These are phyloP conservation scores for Clarias fuscus DNA, from an alignment of 2,797 vertebrate genomes.

Conservation along the genomic window DNA sequence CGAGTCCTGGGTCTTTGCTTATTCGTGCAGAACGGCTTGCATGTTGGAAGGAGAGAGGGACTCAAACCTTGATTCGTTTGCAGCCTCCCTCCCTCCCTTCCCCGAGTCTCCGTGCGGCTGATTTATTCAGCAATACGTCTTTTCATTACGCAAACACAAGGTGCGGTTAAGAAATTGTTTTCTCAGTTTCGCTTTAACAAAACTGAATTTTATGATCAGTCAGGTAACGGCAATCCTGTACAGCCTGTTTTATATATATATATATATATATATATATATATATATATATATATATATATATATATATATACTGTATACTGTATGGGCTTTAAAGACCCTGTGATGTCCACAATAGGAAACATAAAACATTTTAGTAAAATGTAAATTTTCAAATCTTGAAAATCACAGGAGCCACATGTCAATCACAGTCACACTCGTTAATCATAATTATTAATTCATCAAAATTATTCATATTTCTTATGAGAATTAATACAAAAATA, in stretches of 20 bases:
- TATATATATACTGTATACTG: no score
- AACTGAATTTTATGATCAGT: not conserved
- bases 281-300: no score
- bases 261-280: no score
- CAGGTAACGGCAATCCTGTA: not conserved
- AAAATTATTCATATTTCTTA: no score
- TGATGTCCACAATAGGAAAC: not conserved
- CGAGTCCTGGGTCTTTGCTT: slow-evolving; percentile 54
- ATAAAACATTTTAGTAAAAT: no score
- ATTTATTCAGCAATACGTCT: slow-evolving; percentile 53
- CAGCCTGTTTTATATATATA: not conserved
- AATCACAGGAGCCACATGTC: not conserved
- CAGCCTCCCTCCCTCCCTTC: slow-evolving; percentile 26
- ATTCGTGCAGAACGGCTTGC: slow-evolving; percentile 57
- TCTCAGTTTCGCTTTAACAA: not conserved
- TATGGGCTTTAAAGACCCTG: not conserved
- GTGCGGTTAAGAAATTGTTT: slow-evolving; percentile 24
- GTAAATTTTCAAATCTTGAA: not conserved
- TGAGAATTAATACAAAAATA: no score
- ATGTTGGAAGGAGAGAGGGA: slow-evolving; percentile 42
- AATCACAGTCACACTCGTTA: not conserved
- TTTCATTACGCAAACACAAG: slow-evolving; percentile 47
- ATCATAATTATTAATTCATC: not conserved
- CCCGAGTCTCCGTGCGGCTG: slow-evolving; percentile 45
- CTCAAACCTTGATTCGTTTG: slow-evolving; percentile 38